A percentile compares a stretch with the other conserved stretches of the same genome.
These are phyloP conservation scores for Crioceris asparagi DNA, from an alignment of 2,888 invertebrate genomes.

Conservation along the genomic window DNA sequence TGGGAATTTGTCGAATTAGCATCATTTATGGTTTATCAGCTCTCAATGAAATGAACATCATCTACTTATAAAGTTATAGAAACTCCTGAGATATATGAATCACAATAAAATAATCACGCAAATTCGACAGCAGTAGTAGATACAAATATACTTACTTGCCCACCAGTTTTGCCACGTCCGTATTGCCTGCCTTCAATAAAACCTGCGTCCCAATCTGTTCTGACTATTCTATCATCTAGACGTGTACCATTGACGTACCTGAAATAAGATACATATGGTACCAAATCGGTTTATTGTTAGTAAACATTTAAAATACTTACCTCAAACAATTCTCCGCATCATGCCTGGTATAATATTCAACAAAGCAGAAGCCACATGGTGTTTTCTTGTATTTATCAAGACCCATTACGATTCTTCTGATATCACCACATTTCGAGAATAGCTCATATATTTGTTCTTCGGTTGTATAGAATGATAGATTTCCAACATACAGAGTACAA, in stretches of 20 bases:
- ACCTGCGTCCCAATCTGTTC: conserved; percentile 99
- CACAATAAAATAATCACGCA: background rate
- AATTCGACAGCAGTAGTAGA: background rate
- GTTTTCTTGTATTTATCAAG: conserved; percentile 96
- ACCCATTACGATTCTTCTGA: conserved; percentile 93
- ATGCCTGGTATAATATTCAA: conserved; percentile 74
- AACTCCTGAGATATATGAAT: background rate
- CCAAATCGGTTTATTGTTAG: background rate
- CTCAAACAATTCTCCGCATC: conserved; percentile 76
- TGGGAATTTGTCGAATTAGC: background rate
- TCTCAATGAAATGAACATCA: too few species aligned
- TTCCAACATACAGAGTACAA: conserved; percentile 90
- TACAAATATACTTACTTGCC: conserved; percentile 60
- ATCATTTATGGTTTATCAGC: background rate
- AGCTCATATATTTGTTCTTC: conserved; percentile 98
- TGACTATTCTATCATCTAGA: conserved; percentile 90
- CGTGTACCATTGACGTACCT: conserved; percentile 93
- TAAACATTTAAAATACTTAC: conserved; percentile 30
- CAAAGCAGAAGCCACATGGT: conserved; percentile 98
- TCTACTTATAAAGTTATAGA: too few species aligned
- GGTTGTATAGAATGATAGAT: conserved; percentile 95
- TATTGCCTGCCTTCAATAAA: conserved; percentile 97
- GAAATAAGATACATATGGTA: conserved; percentile 15
- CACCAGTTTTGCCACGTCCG: conserved; percentile 95
- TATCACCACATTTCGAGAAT: conserved; percentile 91